Conservation (phyloP, 2,888 invertebrate genomes). For the Ennomos erosarius region DNA sequence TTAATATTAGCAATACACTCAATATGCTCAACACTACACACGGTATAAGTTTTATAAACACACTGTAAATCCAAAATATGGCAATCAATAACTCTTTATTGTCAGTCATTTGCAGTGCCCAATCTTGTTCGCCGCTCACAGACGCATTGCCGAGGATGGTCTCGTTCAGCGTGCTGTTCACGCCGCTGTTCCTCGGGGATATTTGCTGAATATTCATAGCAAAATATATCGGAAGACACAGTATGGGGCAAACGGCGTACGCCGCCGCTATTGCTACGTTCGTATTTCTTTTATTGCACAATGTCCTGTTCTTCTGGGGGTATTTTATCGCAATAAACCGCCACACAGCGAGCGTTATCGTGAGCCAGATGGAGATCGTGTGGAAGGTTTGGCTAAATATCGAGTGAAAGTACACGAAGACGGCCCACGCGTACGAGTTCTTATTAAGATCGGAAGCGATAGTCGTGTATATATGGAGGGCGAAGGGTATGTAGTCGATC, state of each 20-base stretch:
- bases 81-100: conserved; percentile 87
- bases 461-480: conserved; percentile 91
- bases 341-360: conserved; percentile 97
- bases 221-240: conserved; percentile 94
- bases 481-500: conserved; percentile 96
- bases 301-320: conserved; percentile 91
- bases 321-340: conserved; percentile 95
- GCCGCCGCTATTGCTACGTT: conserved; percentile 90
- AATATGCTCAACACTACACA: conserved; percentile 94
- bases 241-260: conserved; percentile 92
- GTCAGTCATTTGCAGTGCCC: conserved; percentile 87
- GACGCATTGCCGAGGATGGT: conserved; percentile 55
- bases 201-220: conserved; percentile 88
- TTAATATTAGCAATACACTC: conserved; percentile 90
- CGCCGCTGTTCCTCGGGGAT: conserved; percentile 36
- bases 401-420: conserved; percentile 94
- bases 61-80: conserved; percentile 96
- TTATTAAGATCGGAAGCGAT: conserved; percentile 75
- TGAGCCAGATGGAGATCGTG: conserved; percentile 97
- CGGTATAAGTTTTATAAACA: conserved; percentile 96
- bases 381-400: conserved; percentile 95
- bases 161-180: conserved; percentile 58
- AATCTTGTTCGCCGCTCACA: conserved; percentile 79
- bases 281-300: conserved; percentile 93
- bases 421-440: conserved; percentile 90